Base-by-base conservation (phyloP, 2,888 invertebrate genomes). In the Drosophila trichaetosa region DNA sequence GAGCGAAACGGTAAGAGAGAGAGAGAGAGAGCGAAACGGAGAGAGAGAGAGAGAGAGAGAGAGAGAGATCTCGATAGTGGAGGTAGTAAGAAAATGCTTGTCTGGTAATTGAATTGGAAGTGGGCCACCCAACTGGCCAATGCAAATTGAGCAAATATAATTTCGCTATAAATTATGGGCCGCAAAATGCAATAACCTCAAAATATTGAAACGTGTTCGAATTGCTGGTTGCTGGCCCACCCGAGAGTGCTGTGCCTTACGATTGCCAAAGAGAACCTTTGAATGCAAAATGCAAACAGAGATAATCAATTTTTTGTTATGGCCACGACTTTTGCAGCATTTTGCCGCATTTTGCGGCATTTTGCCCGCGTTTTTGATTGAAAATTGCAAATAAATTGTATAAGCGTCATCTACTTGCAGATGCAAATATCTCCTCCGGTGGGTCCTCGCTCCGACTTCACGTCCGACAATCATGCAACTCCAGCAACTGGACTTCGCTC, bases 141-240 rank as follows among this genome's bases (percentile, higher is more conserved):
- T 48, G 42, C 40, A 73, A 87, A 89, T 89, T 84, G 84, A 79
- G 73, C 82, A 87, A 84, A 87, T 89, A 84, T 84, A 62, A 79
- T 89, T 81, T 82, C 61, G 73, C 84, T 82, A 85, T 89, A 85
- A 85, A 85, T 85, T 85, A 85, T 77, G 77, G 76, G 31, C 70
- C 62, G 48, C 73, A 82, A 83, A 79, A 79, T 74, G 67, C 57
- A 59, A 72, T 71, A 80, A 74, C 88, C 87, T 78, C 85, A 89
- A 91, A 90, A 91, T 90, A 90, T 91, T 79, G 88, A 63, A 90
- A 91, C 90, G 90, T 90, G 91, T 90, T 90, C 91, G 89, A 85
- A 77, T 69, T 69, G 67, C 29, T 63, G 16, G 72, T 34, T 60
- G 16, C 21, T 67, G 72, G 77, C 58, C 77, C 73, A 73, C 72